phyloP scores from a whole-genome alignment of 1,140 invertebrate species.

The Argopecten irradians region DNA sequence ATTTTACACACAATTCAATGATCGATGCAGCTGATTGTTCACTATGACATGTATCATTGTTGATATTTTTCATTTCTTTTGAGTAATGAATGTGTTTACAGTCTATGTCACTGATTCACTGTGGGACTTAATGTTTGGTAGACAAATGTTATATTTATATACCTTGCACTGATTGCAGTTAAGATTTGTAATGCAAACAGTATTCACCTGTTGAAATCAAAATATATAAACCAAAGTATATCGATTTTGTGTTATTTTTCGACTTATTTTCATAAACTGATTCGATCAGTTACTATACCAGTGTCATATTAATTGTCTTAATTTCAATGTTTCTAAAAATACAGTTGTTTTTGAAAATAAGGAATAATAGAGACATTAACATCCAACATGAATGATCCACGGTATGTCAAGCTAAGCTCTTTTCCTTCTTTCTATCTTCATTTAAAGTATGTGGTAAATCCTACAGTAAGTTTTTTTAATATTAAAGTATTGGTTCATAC shows the following conservation, averaged over 20 bases:
- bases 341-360: no score
- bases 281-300: no score
- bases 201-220: slow-evolving; percentile 16
- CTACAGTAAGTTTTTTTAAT: no score
- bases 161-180: neutral
- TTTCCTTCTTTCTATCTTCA: no score
- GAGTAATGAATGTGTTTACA: neutral
- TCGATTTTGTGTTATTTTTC: neutral
- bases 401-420: no score
- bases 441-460: no score
- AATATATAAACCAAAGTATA: neutral
- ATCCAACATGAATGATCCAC: no score
- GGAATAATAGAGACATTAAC: no score
- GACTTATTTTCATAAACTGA: neutral
- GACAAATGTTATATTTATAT: neutral
- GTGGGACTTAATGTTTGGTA: neutral
- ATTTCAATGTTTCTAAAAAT: no score
- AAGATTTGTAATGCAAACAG: neutral
- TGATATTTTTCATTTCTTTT: neutral
- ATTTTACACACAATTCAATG: neutral
- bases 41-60: neutral
- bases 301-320: no score
- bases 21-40: neutral
- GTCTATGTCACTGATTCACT: neutral
- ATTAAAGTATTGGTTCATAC: no score